Evolutionary conservation across 2,888 invertebrate genomes (phyloP).

Genomic region (Lingula anatina): DNA sequence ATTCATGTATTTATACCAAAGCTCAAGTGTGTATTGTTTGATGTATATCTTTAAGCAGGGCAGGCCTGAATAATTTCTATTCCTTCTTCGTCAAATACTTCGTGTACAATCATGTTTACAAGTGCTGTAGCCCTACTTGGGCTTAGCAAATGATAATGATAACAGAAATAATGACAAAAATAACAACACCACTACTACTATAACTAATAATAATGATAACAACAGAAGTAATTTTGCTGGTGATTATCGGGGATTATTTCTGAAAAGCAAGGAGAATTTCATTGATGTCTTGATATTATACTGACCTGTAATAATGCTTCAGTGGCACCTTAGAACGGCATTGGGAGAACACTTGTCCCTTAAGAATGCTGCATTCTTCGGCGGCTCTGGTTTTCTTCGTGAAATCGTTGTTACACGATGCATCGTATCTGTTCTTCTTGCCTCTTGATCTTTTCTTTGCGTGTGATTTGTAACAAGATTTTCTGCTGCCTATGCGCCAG

Average conservation of each 20-base stretch:
- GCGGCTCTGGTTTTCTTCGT: constrained; percentile 23
- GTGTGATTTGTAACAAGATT: constrained; percentile 33
- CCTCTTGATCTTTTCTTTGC: too few species aligned
- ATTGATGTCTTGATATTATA: neutral
- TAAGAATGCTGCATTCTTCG: constrained; percentile 57
- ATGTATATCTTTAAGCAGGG: neutral
- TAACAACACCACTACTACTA: too few species aligned
- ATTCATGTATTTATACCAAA: neutral
- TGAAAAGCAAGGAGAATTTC: neutral
- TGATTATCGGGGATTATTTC: neutral
- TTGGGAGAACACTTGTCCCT: constrained; percentile 63
- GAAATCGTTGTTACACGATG: constrained; percentile 26
- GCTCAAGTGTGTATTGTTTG: neutral
- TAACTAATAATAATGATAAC: too few species aligned
- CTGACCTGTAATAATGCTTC: constrained; percentile 71
- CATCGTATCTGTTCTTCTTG: constrained; percentile 19
- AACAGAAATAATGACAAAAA: too few species aligned
- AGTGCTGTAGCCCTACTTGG: neutral
- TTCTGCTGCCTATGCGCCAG: constrained; percentile 81
- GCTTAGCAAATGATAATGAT: too few species aligned
- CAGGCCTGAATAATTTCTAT: too few species aligned
- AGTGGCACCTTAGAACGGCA: constrained; percentile 78
- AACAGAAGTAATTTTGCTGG: too few species aligned
- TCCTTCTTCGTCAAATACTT: neutral
- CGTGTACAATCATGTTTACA: neutral